Percentiles rank a stretch among this genome's conserved stretches.
Evolutionary conservation across 2,888 invertebrate species (phyloP).

Genomic region (Sinodicranocentrus sp.): DNA sequence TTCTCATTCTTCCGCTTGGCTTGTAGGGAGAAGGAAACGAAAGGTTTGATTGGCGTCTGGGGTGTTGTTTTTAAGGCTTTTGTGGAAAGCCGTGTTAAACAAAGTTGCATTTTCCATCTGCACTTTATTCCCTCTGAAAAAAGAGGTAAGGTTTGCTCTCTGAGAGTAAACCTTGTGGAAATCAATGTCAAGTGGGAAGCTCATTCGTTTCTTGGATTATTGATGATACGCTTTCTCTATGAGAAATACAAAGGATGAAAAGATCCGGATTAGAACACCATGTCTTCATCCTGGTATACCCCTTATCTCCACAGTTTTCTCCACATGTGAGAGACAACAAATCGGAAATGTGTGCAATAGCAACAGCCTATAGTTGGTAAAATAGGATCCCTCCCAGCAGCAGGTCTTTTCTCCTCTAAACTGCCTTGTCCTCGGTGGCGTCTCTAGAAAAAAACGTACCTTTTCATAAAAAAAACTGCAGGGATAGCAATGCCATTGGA

Average conservation of each 20-base stretch:
- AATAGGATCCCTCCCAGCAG: too few species aligned
- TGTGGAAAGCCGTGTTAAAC: constrained; percentile 1
- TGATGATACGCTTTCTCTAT: neutral
- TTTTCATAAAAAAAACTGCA: too few species aligned
- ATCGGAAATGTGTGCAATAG: too few species aligned
- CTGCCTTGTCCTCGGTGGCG: too few species aligned
- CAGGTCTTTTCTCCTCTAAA: too few species aligned
- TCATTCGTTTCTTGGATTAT: constrained; percentile 20
- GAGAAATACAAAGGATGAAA: neutral
- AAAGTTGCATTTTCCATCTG: neutral
- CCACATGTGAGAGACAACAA: too few species aligned
- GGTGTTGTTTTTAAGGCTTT: constrained; percentile 45
- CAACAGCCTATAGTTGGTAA: too few species aligned
- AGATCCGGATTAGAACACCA: neutral
- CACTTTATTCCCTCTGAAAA: neutral
- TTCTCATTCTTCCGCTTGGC: neutral
- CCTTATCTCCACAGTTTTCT: too few species aligned
- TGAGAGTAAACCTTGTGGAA: constrained; percentile 1
- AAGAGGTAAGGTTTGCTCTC: too few species aligned
- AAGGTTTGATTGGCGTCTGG: constrained; percentile 58
- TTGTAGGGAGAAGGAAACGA: constrained; percentile 6
- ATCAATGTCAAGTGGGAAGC: constrained; percentile 45
- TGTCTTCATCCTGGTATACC: too few species aligned
- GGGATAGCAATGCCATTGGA: too few species aligned
- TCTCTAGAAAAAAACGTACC: too few species aligned